Percentiles rank a stretch among this genome's conserved stretches.
Conservation (phyloP, 1,140 invertebrate species). For the Drosophila nigromelanica region DNA sequence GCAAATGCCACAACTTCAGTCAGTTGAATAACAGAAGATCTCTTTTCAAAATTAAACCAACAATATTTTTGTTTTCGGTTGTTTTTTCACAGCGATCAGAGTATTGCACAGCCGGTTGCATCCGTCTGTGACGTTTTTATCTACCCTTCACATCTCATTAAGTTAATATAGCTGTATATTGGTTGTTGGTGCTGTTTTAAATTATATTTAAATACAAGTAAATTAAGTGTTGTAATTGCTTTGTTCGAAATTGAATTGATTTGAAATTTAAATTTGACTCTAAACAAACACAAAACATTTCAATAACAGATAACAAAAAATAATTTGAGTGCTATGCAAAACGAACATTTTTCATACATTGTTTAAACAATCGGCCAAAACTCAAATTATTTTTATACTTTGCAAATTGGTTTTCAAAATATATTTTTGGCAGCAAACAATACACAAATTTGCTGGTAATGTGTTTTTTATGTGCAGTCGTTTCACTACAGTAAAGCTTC, state of each 20-base stretch:
- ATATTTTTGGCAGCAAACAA: constrained; percentile 27
- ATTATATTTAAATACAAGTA: constrained; percentile 50
- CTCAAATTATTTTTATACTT: constrained; percentile 1
- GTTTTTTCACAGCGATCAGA: not conserved
- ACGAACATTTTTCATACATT: not conserved
- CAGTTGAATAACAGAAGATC: too few relatives aligned
- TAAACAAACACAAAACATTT: not conserved
- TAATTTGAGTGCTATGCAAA: not conserved
- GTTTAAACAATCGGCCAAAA: constrained; percentile 4
- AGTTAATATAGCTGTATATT: not conserved
- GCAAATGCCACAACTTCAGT: too few relatives aligned
- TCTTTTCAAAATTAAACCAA: too few relatives aligned
- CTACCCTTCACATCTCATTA: not conserved
- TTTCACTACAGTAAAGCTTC: constrained; percentile 12
- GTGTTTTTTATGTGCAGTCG: constrained; percentile 13
- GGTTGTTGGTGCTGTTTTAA: constrained; percentile 31
- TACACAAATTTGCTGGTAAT: constrained; percentile 32
- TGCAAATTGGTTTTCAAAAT: constrained; percentile 12
- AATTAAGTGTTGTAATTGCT: constrained; percentile 38
- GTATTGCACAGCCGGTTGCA: too few relatives aligned
- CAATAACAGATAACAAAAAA: not conserved
- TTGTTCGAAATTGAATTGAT: not conserved
- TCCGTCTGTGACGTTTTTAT: too few relatives aligned
- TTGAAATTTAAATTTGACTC: not conserved
- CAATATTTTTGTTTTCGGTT: too few relatives aligned